Evolutionary conservation across 1,140 invertebrate genomes (phyloP).

Genomic region (Hesperophylax magnus): DNA sequence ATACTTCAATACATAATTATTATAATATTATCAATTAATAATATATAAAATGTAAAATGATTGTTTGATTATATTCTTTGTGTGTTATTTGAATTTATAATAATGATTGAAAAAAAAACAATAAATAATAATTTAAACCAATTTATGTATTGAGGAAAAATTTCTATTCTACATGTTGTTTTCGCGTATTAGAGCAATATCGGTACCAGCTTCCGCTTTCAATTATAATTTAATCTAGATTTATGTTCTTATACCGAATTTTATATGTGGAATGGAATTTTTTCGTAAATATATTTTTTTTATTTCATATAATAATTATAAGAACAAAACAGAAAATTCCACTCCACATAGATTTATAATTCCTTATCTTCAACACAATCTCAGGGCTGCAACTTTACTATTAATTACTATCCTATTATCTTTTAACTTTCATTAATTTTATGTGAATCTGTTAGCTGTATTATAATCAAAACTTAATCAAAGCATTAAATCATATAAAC

Average conservation of each 20-base stretch:
- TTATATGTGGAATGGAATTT: constrained; percentile 69
- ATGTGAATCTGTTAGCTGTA: too few relatives aligned
- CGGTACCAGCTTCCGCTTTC: neutral
- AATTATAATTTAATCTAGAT: neutral
- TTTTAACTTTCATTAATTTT: neutral
- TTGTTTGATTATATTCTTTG: too few relatives aligned
- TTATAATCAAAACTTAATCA: too few relatives aligned
- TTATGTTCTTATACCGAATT: constrained; percentile 22
- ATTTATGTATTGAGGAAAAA: constrained; percentile 45
- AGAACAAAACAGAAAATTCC: constrained; percentile 50
- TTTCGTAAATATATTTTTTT: constrained; percentile 64
- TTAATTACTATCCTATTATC: neutral
- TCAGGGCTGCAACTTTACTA: neutral
- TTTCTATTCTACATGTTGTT: constrained; percentile 53
- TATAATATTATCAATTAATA: too few relatives aligned
- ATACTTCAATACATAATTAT: too few relatives aligned
- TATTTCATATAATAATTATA: constrained; percentile 55
- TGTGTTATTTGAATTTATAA: too few relatives aligned
- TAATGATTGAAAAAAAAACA: too few relatives aligned
- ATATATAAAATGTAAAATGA: too few relatives aligned
- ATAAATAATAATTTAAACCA: constrained; percentile 1
- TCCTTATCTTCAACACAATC: constrained; percentile 38
- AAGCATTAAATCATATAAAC: too few relatives aligned
- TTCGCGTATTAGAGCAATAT: neutral
- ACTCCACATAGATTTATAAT: constrained; percentile 57